Base-by-base conservation (phyloP, 1,140 invertebrate species). In the Achatina immaculata region DNA sequence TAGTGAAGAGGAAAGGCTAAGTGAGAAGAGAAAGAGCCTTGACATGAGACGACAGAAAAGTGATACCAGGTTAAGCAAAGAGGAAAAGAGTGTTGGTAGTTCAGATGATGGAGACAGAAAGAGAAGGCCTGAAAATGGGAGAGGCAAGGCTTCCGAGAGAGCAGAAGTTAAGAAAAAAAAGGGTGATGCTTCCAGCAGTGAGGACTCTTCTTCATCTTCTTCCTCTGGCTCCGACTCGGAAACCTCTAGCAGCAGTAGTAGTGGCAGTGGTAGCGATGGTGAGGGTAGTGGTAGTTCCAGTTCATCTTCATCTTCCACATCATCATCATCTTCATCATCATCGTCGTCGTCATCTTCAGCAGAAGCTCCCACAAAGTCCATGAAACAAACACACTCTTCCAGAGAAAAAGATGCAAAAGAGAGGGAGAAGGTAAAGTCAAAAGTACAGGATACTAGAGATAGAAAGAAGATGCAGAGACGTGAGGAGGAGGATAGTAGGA, bases 301-400 rank as follows among this genome's bases (percentile, higher is more conserved):
- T 34, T 78, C 75, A 2, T 6, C 2, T 65, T 78, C 75, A 66
- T 65, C 55, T 14, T 78, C 75, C 58, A 66, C 75, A 24, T 65
- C 75, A 66, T 78, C 75, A 24, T 62, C 36, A 19, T 58, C 48
- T 28, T 77, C 74, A 31, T 55, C 74, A 34, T 77, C 74, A 21
- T 74, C 72, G 16, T n/a, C 42, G 19, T n/a, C 74, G 21, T 40
- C 36, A 38, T 62, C 38, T 51, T 40, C 48, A 62, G 24, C 28
- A 65, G 45, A 36, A 77, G 43, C 42, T 31, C 9, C 4, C 21
- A 24, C 9, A 48, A 48, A 48, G 7, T 2, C 7, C 28, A 43
- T 21, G 51, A 74, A 55, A 34, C 45, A 43, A 21, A 74, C 48
- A 45, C 4, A 4, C 36, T 24, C 42, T 71, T 40, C 38, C 38